phyloP scores from a whole-genome alignment of 2,113 vertebrate species.

The Toxotes chatareus region DNA sequence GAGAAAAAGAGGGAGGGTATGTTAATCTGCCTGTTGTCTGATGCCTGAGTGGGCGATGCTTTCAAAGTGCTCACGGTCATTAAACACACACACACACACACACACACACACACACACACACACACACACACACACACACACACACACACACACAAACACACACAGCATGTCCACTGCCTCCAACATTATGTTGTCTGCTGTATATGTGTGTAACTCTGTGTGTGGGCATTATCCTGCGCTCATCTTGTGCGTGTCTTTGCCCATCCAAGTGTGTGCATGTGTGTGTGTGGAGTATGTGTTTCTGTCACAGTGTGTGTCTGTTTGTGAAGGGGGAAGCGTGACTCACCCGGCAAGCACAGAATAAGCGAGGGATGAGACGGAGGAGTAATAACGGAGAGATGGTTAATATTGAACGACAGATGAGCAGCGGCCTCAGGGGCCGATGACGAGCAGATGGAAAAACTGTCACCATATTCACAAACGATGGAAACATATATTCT shows the following conservation, averaged over 20 bases:
- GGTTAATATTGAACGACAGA: constrained; percentile 79
- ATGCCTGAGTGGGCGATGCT: constrained; percentile 72
- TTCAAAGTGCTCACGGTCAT: constrained; percentile 68
- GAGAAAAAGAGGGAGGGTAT: constrained; percentile 38
- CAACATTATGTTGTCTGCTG: constrained; percentile 38
- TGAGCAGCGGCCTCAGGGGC: constrained; percentile 56
- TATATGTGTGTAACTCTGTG: constrained; percentile 7
- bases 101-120: constrained; percentile 21
- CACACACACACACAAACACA: constrained; percentile 35
- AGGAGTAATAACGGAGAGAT: constrained; percentile 68
- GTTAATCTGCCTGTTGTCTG: constrained; percentile 74
- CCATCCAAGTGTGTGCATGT: constrained; percentile 20
- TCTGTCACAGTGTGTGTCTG: constrained; percentile 49
- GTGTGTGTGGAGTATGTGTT: background rate
- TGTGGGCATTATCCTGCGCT: constrained; percentile 40
- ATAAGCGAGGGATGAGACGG: constrained; percentile 63
- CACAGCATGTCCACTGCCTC: constrained; percentile 45
- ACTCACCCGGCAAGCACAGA: constrained; percentile 60
- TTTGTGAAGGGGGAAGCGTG: constrained; percentile 41
- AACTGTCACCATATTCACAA: constrained; percentile 43
- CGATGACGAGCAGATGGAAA: constrained; percentile 35
- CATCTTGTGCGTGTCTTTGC: background rate
- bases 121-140: constrained; percentile 22
- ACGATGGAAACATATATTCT: background rate
- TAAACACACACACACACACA: constrained; percentile 39